Evolutionary conservation across 2,113 vertebrate species (phyloP).

Genomic region (Pluvianellus socialis): DNA sequence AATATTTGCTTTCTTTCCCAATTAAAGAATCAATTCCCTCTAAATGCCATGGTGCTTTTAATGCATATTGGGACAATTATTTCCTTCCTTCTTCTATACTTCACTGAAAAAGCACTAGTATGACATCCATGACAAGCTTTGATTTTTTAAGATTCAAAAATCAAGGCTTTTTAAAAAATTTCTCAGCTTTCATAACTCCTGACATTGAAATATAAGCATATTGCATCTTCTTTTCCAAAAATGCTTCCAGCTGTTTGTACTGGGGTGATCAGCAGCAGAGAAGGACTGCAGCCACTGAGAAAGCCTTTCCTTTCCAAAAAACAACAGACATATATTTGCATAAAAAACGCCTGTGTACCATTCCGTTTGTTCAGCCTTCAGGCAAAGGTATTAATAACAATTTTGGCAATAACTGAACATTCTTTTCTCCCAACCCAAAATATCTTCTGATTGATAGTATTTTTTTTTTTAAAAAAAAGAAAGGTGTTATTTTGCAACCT

Average conservation of each 20-base stretch:
- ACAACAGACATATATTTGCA: background rate
- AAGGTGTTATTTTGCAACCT: background rate
- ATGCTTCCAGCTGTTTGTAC: background rate
- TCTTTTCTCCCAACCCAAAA: background rate
- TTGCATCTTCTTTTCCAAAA: background rate
- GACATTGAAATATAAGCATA: background rate
- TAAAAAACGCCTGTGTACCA: background rate
- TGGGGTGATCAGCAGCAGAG: background rate
- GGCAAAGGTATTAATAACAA: background rate
- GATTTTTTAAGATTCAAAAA: background rate
- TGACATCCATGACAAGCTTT: background rate
- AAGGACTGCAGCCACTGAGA: background rate
- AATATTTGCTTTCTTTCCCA: background rate
- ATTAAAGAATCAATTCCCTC: background rate
- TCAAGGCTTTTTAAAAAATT: background rate
- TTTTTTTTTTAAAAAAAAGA: background rate
- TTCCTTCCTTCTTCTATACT: background rate
- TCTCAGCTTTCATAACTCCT: background rate
- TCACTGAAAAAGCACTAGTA: background rate
- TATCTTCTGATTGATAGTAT: background rate
- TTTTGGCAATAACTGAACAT: background rate
- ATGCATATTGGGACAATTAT: background rate
- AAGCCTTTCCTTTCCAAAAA: background rate
- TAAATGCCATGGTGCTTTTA: background rate
- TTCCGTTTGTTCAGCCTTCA: background rate